Percentiles rank a stretch among this genome's conserved stretches.
Evolutionary conservation across 2,113 vertebrate genomes (phyloP).

Genomic region (Colius striatus): DNA sequence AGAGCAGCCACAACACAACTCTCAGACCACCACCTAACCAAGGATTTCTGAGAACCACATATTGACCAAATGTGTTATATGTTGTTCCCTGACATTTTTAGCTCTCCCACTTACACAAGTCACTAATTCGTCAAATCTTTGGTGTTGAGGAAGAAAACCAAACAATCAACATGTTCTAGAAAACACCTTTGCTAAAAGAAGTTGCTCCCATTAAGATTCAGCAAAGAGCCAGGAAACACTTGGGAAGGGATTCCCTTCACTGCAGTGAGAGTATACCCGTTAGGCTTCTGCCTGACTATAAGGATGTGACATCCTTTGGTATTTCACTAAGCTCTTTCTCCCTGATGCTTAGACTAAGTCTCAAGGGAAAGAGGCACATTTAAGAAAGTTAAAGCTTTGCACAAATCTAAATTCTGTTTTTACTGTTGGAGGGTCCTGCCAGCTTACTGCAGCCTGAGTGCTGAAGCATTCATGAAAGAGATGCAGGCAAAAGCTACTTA

Average conservation of each 20-base stretch:
- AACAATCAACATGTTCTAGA: neutral
- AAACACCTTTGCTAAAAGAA: neutral
- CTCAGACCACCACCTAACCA: neutral
- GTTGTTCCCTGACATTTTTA: neutral
- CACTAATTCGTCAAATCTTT: neutral
- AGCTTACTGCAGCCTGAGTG: neutral
- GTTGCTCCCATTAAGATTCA: neutral
- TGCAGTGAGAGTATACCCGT: neutral
- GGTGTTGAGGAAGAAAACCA: neutral
- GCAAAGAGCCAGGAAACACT: neutral
- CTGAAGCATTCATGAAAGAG: neutral
- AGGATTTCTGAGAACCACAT: neutral
- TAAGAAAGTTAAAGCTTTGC: neutral
- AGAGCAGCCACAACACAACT: neutral
- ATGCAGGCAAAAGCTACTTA: neutral
- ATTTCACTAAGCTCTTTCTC: neutral
- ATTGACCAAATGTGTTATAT: neutral
- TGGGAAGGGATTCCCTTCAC: neutral
- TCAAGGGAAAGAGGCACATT: neutral
- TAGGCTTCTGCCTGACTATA: neutral
- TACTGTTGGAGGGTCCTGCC: neutral
- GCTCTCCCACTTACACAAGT: neutral
- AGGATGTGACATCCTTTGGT: neutral
- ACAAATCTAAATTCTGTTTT: neutral
- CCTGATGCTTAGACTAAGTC: neutral